These are phyloP conservation scores for Hypanus sabinus DNA, from an alignment of 2,113 vertebrate genomes.

Conservation along the genomic window DNA sequence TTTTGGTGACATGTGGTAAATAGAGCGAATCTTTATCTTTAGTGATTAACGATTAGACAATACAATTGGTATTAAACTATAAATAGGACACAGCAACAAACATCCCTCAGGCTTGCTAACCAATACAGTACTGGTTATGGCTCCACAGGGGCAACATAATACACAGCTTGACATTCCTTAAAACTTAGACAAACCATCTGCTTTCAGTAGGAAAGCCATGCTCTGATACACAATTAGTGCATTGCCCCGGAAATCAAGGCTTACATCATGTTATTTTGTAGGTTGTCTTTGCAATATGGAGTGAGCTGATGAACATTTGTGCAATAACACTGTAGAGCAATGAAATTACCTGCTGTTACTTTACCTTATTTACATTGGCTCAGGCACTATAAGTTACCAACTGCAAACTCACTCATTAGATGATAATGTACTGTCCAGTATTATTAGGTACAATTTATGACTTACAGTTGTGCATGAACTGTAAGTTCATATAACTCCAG, in stretches of 20 bases:
- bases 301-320: neutral
- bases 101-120: neutral
- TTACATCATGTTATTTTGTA: neutral
- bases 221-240: slow-evolving; percentile 15
- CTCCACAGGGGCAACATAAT: neutral
- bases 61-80: slow-evolving; percentile 9
- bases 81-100: neutral
- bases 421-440: neutral
- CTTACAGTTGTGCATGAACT: too few species aligned
- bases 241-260: neutral
- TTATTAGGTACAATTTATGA: too few species aligned
- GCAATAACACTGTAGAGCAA: neutral
- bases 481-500: too few species aligned
- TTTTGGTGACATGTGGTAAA: too few species aligned
- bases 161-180: neutral
- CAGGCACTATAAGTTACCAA: neutral
- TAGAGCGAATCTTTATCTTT: too few species aligned
- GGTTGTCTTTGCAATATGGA: neutral
- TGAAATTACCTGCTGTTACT: neutral
- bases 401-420: neutral
- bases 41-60: neutral
- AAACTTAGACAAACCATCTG: neutral
- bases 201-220: neutral
- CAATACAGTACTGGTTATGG: neutral
- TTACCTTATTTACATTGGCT: neutral